A percentile compares a stretch with the other conserved stretches of the same genome.
phyloP scores from a whole-genome alignment of 1,140 invertebrate species.

The Drosophila tropicalis region DNA sequence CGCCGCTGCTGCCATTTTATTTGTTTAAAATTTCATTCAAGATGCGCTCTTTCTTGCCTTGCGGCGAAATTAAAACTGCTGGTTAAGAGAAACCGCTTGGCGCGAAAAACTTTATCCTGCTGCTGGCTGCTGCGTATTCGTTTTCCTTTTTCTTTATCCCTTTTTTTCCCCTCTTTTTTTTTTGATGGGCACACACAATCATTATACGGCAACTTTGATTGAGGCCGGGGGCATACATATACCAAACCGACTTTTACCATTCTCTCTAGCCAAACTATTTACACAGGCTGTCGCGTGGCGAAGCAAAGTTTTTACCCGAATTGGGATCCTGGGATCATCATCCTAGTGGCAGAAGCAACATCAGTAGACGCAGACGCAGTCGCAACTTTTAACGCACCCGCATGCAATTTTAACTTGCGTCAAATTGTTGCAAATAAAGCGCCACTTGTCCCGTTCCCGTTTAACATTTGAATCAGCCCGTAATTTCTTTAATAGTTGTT shows the following conservation, averaged over 20 bases:
- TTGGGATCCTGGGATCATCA: conserved; percentile 33
- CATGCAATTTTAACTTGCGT: conserved; percentile 71
- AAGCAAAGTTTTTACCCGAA: conserved; percentile 52
- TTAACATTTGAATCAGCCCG: conserved; percentile 55
- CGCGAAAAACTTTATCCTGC: conserved; percentile 63
- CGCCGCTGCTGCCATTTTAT: conserved; percentile 55
- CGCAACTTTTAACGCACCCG: conserved; percentile 76
- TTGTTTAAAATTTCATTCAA: conserved; percentile 70
- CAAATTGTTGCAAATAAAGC: conserved; percentile 79
- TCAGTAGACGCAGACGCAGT: conserved; percentile 43
- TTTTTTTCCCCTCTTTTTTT: conserved; percentile 1
- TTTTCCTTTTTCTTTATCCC: not conserved
- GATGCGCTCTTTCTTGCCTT: conserved; percentile 51
- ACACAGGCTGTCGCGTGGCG: conserved; percentile 71
- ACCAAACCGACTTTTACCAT: conserved; percentile 30
- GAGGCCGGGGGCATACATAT: conserved; percentile 54
- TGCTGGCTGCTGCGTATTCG: conserved; percentile 11
- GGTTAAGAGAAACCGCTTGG: conserved; percentile 63
- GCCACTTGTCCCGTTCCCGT: conserved; percentile 11
- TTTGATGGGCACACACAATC: conserved; percentile 60
- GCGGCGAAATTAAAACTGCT: conserved; percentile 74
- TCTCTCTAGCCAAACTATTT: conserved; percentile 53
- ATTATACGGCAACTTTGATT: conserved; percentile 75
- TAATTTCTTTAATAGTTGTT: conserved; percentile 79
- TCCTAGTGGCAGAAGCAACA: conserved; percentile 8